Conservation (phyloP, 1,140 invertebrate genomes). For the Drosophila chauvacae region DNA sequence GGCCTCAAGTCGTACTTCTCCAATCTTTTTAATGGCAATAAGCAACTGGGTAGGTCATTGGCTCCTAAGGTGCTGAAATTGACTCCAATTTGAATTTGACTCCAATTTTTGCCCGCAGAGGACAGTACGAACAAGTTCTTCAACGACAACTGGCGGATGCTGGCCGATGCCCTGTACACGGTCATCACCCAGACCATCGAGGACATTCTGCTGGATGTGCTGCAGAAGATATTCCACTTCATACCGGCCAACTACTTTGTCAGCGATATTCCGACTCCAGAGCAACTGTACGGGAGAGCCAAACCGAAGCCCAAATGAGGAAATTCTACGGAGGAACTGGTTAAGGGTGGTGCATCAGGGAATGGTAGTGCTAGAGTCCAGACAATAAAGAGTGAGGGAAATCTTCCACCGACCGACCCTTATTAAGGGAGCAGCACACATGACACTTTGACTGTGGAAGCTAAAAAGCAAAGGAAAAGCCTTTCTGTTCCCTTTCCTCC, state of each 20-base stretch:
- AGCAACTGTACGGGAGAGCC: conserved; percentile 72
- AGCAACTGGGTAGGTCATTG: conserved; percentile 69
- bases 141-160: conserved; percentile 89
- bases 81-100: no score
- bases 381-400: conserved; percentile 32
- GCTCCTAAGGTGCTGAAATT: not conserved
- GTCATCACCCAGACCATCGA: conserved; percentile 88
- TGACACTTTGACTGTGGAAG: not conserved
- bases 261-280: conserved; percentile 85
- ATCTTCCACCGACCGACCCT: conserved; percentile 8
- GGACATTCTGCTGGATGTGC: conserved; percentile 88
- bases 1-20: conserved; percentile 78
- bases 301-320: conserved; percentile 49
- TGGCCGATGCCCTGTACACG: conserved; percentile 88
- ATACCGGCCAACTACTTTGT: conserved; percentile 88
- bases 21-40: conserved; percentile 81
- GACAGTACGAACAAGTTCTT: conserved; percentile 89
- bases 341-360: not conserved
- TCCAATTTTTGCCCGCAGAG: conserved; percentile 85
- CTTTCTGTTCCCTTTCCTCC: not conserved
- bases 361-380: conserved; percentile 6
- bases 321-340: not conserved
- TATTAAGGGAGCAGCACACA: conserved; percentile 1
- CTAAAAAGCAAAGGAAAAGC: conserved; percentile 14
- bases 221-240: conserved; percentile 88